Conservation (phyloP, 2,113 vertebrate species). For the Prinia subflava region DNA sequence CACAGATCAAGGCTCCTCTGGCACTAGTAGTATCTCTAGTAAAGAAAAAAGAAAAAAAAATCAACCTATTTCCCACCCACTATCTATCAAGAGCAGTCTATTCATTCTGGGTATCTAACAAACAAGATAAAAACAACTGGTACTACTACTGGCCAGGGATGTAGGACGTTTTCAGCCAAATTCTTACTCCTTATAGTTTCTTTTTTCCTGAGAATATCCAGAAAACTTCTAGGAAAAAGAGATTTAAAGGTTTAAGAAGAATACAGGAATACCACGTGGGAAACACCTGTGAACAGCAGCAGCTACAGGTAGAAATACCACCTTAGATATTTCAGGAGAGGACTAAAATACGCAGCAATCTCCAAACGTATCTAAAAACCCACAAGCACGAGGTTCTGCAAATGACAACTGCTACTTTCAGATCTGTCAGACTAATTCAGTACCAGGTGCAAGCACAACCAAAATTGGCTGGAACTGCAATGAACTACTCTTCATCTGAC, state of each 20-base stretch:
- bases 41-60: background rate
- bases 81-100: background rate
- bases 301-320: background rate
- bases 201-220: background rate
- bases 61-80: background rate
- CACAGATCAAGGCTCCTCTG: background rate
- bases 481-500: background rate
- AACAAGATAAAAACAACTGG: background rate
- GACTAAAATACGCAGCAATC: background rate
- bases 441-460: slow-evolving; percentile 20
- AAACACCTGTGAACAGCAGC: background rate
- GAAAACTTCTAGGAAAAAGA: background rate
- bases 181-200: background rate
- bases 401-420: background rate
- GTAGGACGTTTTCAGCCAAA: background rate
- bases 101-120: background rate
- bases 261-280: background rate
- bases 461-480: background rate
- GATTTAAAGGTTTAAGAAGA: background rate
- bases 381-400: background rate
- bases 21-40: background rate
- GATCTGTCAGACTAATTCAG: background rate
- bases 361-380: background rate
- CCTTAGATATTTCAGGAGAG: background rate
- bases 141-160: background rate